Evolutionary conservation across 1,140 invertebrate genomes (phyloP).

Genomic region (Halyomorpha halys): DNA sequence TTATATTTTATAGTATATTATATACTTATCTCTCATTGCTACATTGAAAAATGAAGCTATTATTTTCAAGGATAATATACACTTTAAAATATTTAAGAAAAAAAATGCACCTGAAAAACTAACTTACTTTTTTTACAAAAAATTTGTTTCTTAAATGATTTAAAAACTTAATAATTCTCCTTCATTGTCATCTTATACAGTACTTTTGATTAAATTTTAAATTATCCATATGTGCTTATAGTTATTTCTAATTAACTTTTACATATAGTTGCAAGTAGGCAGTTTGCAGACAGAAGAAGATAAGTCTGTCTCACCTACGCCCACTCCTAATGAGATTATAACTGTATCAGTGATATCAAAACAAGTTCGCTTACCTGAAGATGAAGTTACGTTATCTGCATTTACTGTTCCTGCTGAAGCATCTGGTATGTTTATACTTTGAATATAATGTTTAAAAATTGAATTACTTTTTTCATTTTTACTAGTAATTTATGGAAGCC

Average conservation of each 20-base stretch:
- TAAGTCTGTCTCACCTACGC: conserved; percentile 25
- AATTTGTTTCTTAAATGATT: not conserved
- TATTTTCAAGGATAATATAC: not conserved
- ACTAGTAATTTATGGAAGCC: too few relatives aligned
- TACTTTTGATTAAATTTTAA: too few relatives aligned
- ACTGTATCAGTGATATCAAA: conserved; percentile 68
- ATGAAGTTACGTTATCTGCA: conserved; percentile 65
- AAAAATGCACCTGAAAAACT: not conserved
- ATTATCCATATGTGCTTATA: not conserved
- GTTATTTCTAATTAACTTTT: not conserved
- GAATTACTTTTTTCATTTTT: too few relatives aligned
- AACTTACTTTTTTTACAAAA: not conserved
- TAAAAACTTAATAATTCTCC: not conserved
- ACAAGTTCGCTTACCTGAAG: conserved; percentile 55
- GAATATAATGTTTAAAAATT: too few relatives aligned
- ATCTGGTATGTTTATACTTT: conserved; percentile 39
- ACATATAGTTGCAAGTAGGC: conserved; percentile 22
- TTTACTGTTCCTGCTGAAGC: conserved; percentile 63
- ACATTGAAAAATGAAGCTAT: not conserved
- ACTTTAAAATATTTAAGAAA: not conserved
- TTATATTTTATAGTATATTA: not conserved
- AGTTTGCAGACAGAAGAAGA: not conserved
- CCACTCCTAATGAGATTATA: conserved; percentile 49
- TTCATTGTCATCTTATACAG: not conserved
- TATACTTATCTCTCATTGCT: not conserved